phyloP scores from a whole-genome alignment of 2,113 vertebrate genomes.

The Zosterops pallidus region DNA sequence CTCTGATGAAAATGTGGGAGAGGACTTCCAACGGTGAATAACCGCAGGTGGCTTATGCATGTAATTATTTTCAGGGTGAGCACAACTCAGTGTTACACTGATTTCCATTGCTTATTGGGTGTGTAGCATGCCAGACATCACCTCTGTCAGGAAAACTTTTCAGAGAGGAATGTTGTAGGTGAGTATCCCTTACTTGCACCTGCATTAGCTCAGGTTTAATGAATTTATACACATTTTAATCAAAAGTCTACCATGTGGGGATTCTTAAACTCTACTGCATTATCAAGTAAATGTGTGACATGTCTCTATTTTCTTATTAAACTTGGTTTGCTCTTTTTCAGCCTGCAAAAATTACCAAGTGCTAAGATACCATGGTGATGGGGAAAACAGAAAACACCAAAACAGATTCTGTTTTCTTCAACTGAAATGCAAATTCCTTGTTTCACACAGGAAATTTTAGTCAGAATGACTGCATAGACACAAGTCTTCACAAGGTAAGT shows the following conservation, averaged over 20 bases:
- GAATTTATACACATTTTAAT: background rate
- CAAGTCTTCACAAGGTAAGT: background rate
- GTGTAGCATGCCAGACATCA: background rate
- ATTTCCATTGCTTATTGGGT: background rate
- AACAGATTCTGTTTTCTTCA: slow-evolving; percentile 20
- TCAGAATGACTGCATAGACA: background rate
- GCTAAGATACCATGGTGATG: slow-evolving; percentile 7
- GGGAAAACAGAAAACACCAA: background rate
- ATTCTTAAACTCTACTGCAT: background rate
- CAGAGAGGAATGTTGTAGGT: background rate
- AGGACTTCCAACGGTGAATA: background rate
- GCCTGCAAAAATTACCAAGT: slow-evolving; percentile 15
- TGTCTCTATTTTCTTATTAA: background rate
- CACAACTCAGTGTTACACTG: background rate
- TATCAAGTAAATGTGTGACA: background rate
- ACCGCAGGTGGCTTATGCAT: background rate
- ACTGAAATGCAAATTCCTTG: slow-evolving; percentile 45
- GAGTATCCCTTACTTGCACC: background rate
- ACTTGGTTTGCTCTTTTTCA: slow-evolving; percentile 30
- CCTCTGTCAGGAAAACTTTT: background rate
- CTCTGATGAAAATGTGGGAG: background rate
- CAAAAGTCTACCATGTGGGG: background rate
- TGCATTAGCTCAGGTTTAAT: background rate
- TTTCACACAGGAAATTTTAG: slow-evolving; percentile 17
- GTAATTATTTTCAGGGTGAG: background rate